Percentiles rank a stretch among this genome's conserved stretches.
phyloP scores from a whole-genome alignment of 1,140 invertebrate species.

The Drosophila sp. region DNA sequence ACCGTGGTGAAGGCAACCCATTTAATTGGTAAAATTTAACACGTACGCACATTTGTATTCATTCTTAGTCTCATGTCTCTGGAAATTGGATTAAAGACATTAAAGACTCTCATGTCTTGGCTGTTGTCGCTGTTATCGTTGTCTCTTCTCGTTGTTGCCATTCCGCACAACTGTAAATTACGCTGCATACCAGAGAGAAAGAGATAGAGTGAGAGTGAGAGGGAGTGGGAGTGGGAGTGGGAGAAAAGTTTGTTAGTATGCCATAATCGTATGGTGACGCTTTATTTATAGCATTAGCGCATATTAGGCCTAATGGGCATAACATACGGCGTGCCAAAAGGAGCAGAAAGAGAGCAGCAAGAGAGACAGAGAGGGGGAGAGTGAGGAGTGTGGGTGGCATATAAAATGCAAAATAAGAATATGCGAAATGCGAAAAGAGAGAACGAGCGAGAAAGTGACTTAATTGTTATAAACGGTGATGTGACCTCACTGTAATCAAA shows the following conservation, averaged over 20 bases:
- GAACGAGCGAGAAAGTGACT: background rate
- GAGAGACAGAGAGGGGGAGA: background rate
- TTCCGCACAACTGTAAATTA: slow-evolving; percentile 76
- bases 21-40: slow-evolving; percentile 82
- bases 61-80: slow-evolving; percentile 74
- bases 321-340: slow-evolving; percentile 62
- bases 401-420: slow-evolving; percentile 29
- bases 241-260: slow-evolving; percentile 75
- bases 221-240: background rate
- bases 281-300: slow-evolving; percentile 82
- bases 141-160: slow-evolving; percentile 20
- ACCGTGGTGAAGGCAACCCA: slow-evolving; percentile 57
- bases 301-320: slow-evolving; percentile 80
- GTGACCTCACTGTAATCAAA: slow-evolving; percentile 50
- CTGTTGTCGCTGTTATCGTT: slow-evolving; percentile 31
- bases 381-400: background rate
- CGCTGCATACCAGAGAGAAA: slow-evolving; percentile 56
- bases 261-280: slow-evolving; percentile 78
- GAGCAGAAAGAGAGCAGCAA: background rate
- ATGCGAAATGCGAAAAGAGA: background rate
- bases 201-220: slow-evolving; percentile 3
- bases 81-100: slow-evolving; percentile 81
- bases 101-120: slow-evolving; percentile 60
- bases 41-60: slow-evolving; percentile 82
- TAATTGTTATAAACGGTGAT: slow-evolving; percentile 68